Percentiles rank a stretch among this genome's conserved stretches.
phyloP scores from a whole-genome alignment of 2,888 invertebrate genomes.

The Sinodicranocentrus sp. region DNA sequence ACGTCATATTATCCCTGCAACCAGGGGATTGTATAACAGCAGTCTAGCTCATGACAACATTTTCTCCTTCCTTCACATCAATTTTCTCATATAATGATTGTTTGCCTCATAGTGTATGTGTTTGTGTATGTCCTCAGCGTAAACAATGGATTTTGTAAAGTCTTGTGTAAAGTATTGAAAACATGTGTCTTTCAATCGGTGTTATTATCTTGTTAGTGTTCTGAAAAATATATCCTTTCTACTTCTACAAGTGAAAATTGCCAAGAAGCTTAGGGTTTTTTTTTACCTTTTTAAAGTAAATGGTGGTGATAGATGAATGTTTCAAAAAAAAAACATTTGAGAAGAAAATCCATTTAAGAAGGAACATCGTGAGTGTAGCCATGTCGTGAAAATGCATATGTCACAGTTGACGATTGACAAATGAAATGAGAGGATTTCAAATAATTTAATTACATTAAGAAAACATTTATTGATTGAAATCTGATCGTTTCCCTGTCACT shows the following conservation, averaged over 20 bases:
- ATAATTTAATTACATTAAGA: no score
- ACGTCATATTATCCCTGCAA: no score
- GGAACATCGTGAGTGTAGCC: neutral
- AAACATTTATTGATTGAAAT: no score
- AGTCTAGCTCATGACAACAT: neutral
- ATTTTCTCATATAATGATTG: slow-evolving; percentile 21
- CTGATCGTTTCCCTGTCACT: no score
- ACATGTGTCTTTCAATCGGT: slow-evolving; percentile 54
- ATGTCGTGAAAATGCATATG: slow-evolving; percentile 9
- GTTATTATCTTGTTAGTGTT: slow-evolving; percentile 51
- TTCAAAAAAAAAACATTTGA: neutral
- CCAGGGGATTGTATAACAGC: no score
- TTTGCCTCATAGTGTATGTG: neutral
- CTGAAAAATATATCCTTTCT: neutral
- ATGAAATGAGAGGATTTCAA: neutral
- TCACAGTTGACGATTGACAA: slow-evolving; percentile 1
- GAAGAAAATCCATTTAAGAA: neutral
- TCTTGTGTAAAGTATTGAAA: slow-evolving; percentile 13
- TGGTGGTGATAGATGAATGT: neutral
- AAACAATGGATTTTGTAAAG: neutral
- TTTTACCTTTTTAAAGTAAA: neutral
- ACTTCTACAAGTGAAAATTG: neutral
- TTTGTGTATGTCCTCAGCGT: slow-evolving; percentile 4
- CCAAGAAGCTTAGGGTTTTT: no score
- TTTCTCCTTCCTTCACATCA: slow-evolving; percentile 45